A percentile compares a stretch with the other conserved stretches of the same genome.
phyloP scores from a whole-genome alignment of 2,797 vertebrate genomes.

The Brotula barbata region DNA sequence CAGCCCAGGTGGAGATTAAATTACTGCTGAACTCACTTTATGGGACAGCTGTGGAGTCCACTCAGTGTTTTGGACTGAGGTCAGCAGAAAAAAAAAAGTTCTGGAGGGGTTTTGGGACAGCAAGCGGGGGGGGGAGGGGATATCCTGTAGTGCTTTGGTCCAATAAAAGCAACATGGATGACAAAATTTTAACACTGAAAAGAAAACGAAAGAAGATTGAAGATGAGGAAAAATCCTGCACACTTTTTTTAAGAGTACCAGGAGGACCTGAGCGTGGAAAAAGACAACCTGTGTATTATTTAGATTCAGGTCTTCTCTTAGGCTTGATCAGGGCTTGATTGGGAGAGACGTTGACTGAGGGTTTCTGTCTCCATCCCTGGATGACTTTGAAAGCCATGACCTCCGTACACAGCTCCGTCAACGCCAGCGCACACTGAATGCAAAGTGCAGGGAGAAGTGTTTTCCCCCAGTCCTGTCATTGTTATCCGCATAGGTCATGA shows the following conservation, averaged over 20 bases:
- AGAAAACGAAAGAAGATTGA: conserved; percentile 64
- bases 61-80: no score
- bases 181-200: conserved; percentile 55
- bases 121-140: no score
- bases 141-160: no score
- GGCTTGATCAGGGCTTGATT: conserved; percentile 76
- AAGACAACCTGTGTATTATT: conserved; percentile 78
- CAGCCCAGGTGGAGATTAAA: no score
- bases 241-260: conserved; percentile 56
- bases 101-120: no score
- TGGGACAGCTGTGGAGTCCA: no score
- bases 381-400: conserved; percentile 44
- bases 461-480: neutral
- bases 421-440: conserved; percentile 23
- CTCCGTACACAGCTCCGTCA: conserved; percentile 23
- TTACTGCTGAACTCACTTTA: no score
- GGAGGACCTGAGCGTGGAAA: conserved; percentile 63
- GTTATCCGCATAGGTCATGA: conserved; percentile 6
- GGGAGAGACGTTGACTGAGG: conserved; percentile 61
- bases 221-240: conserved; percentile 60
- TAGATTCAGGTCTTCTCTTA: conserved; percentile 68
- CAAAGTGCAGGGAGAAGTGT: conserved; percentile 19
- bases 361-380: conserved; percentile 8
- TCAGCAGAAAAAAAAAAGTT: no score
- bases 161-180: no score